Conservation (phyloP, 1,140 invertebrate genomes). For the Hycleus cichorii region DNA sequence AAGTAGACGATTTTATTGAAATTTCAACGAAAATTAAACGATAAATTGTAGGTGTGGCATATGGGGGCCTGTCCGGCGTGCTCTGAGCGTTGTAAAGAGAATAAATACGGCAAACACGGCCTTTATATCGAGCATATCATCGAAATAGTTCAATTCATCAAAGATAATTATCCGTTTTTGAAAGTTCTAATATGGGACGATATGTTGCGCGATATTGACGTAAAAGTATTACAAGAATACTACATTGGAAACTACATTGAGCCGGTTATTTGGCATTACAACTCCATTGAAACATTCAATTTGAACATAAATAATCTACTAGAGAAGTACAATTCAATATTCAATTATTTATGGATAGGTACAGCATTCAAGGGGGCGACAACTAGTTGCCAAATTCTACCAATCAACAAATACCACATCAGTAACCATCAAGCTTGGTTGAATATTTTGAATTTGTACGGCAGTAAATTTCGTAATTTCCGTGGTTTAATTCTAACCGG, state of each 20-base stretch:
- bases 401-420: slow-evolving; percentile 53
- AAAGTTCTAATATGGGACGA: slow-evolving; percentile 90
- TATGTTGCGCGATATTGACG: slow-evolving; percentile 68
- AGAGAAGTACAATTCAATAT: slow-evolving; percentile 73
- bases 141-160: slow-evolving; percentile 56
- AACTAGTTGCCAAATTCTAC: slow-evolving; percentile 42
- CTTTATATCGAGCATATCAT: slow-evolving; percentile 66
- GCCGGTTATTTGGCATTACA: slow-evolving; percentile 76
- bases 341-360: slow-evolving; percentile 79
- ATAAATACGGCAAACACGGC: slow-evolving; percentile 36
- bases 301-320: slow-evolving; percentile 47
- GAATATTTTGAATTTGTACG: slow-evolving; percentile 45
- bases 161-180: slow-evolving; percentile 54
- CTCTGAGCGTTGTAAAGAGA: slow-evolving; percentile 18
- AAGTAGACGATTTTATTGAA: slow-evolving; percentile 46
- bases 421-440: slow-evolving; percentile 64
- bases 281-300: slow-evolving; percentile 27
- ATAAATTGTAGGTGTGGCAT: slow-evolving; percentile 30
- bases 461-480: slow-evolving; percentile 49
- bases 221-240: slow-evolving; percentile 30
- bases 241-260: slow-evolving; percentile 59
- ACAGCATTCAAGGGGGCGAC: slow-evolving; percentile 80
- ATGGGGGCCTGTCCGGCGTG: slow-evolving; percentile 29
- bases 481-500: slow-evolving; percentile 60
- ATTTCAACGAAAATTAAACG: neutral